Base-by-base conservation (phyloP, 2,113 vertebrate genomes). In the Mormyrus lacerda region DNA sequence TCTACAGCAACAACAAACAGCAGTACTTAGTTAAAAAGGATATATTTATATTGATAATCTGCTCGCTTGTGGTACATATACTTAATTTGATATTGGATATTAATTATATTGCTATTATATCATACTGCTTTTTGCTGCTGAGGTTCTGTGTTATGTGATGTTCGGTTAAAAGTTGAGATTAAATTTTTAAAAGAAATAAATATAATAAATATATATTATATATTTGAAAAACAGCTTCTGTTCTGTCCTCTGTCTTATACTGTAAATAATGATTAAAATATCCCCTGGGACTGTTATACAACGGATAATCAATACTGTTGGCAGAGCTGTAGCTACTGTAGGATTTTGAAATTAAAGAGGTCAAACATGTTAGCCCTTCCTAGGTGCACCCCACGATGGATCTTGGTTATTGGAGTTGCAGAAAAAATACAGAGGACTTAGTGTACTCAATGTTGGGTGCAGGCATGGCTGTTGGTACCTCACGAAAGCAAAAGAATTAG, bases 21-120 rank as follows among this genome's bases (percentile, higher is more conserved):
- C 44, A 73, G 47, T 85, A 87, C 84, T 89, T 83, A 90, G 47
- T 87, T 87, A 89, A 69, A 42, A 88, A 31, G 88, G 89, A 89
- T 73, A 11, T 61, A 89, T 39, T 84, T 45, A n/a, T 73, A 89
- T 76, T 90, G 89, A 55, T 92, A 84, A 90, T 88, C 91, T 94
- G 92, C 93, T 93, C 82, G 93, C 93, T 94, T 94, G 92, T 95
- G 95, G 96, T 96, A 96, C 95, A 95, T 94, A 91, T 93, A 94
- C 92, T 93, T 94, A 94, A 94, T 91, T 94, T 93, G 89, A 89
- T 92, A 91, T 89, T 90, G 73, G 89, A 86, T 92, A 91, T 92
- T 92, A 92, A 90, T 93, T 90, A 91, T 92, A 92, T 89, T 91
- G 90, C 90, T 92, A 79, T 87, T 89, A 92, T 94, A 94, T 94